Conservation (phyloP, 2,113 vertebrate genomes). For the Rattus norvegicus region GRCr8 NC_086024.1:63870001-63870500, state of each 20-base stretch:
- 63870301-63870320: background rate
- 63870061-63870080: background rate
- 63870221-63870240: background rate
- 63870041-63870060: background rate
- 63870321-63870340: background rate
- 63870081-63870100: too few relatives aligned
- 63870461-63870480: background rate
- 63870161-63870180: background rate
- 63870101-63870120: too few relatives aligned
- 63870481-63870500: background rate
- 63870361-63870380: background rate
- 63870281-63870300: background rate
- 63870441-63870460: background rate
- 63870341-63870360: background rate
- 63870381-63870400: background rate
- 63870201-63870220: too few relatives aligned
- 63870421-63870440: background rate
- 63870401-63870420: background rate
- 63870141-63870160: too few relatives aligned
- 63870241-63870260: background rate
- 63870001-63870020: background rate
- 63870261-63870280: background rate
- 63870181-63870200: background rate
- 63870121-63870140: too few relatives aligned
- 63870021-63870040: background rate